A percentile compares a stretch with the other conserved stretches of the same genome.
phyloP scores from a whole-genome alignment of 1,140 invertebrate genomes.

The Brachionus angularis region DNA sequence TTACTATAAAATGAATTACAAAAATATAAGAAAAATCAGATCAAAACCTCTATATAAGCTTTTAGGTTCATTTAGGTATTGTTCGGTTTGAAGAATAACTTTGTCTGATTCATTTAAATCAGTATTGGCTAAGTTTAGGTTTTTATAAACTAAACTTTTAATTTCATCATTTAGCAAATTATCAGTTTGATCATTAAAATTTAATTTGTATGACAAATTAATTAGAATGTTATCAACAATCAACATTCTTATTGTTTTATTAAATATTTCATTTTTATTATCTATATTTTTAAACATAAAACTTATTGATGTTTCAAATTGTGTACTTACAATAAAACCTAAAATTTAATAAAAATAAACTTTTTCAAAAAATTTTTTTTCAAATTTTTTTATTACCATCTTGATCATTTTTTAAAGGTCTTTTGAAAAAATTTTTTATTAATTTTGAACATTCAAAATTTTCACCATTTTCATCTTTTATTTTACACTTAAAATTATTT shows the following conservation, averaged over 20 bases:
- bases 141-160: not conserved
- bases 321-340: not conserved
- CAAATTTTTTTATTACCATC: not conserved
- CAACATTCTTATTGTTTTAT: not conserved
- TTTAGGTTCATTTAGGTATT: not conserved
- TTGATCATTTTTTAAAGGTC: not conserved
- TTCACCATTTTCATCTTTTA: not conserved
- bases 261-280: not conserved
- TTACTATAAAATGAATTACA: not conserved
- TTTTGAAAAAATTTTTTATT: not conserved
- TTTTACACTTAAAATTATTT: not conserved
- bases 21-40: not conserved
- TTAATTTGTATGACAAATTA: not conserved
- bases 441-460: not conserved
- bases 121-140: not conserved
- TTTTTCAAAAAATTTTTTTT: not conserved
- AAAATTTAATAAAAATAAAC: not conserved
- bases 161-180: not conserved
- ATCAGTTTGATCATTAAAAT: not conserved
- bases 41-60: not conserved
- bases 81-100: not conserved
- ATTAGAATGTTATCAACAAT: not conserved
- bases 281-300: not conserved
- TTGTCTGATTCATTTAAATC: not conserved
- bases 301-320: not conserved